Evolutionary conservation across 2,888 invertebrate species (phyloP), one percentile per base, ranked within the genome.

Genomic region (Philopedon plagiatum): DNA sequence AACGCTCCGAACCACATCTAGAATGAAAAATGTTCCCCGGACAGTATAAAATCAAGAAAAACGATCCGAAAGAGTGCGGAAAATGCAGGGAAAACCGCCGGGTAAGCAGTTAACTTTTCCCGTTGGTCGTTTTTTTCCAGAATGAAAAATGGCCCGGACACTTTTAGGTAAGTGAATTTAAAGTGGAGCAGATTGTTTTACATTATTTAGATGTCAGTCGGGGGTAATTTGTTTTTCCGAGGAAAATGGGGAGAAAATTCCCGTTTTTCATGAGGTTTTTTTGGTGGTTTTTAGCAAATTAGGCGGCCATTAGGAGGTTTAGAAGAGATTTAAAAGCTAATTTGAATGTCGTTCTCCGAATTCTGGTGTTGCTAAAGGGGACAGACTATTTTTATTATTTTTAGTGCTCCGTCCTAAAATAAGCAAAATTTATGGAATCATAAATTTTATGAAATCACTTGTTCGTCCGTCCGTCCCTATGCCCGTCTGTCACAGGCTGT

Each of bases 161-260:
- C 83, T 83, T 82, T 83, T 79, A 80, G 81, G 79, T 83, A 83
- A 84, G 83, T 83, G 84, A 83, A 83, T 83, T 83, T 83, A 83
- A 83, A 83, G 83, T 82, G 83, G 80, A 80, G 81, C 82, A 81
- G 82, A 83, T 83, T 82, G 81, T 78, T 80, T 77, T 80, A 79
- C 81, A 80, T 81, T 81, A 81, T 81, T 81, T 79, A 80, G 78
- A 74, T 76, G 78, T 78, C 77, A 74, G 76, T 57, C 64, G 70
- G 72, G 64, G 68, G 49, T 63, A 73, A 73, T 73, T 73, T 69
- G 69, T 69, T 73, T 73, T 51, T 67, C 54, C 57, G 46, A 29
- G 32, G 41, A 46, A 44, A 46, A 44, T 39, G 13, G 56, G 60
- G 29, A 7, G 61, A 44, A 49, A 44, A 61, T 57, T 41, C 61